A percentile compares a stretch with the other conserved stretches of the same genome.
Conservation (phyloP, 2,113 vertebrate genomes). For the Labeo rohita region DNA sequence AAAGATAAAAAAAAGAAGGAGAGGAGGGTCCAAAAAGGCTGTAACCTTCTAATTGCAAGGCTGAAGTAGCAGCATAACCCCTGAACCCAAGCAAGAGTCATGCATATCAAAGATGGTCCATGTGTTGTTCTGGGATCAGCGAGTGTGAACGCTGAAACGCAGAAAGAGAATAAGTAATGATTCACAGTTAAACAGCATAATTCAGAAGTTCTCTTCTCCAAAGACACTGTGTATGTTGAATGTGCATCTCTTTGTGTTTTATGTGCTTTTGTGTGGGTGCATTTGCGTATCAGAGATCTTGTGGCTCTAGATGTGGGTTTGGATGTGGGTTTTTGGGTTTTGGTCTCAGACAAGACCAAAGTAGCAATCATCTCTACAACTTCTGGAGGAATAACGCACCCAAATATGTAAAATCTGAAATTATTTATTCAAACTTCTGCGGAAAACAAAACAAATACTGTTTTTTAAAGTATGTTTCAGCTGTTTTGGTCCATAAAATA, state of each 20-base stretch:
- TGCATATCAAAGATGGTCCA: conserved; percentile 64
- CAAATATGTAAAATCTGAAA: background rate
- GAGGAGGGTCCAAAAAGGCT: conserved; percentile 16
- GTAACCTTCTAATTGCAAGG: background rate
- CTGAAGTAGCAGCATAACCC: background rate
- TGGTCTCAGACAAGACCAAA: background rate
- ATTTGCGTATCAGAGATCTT: conserved; percentile 24
- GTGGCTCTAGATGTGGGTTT: background rate
- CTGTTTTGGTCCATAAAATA: background rate
- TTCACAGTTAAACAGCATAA: conserved; percentile 54
- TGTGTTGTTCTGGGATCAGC: conserved; percentile 56
- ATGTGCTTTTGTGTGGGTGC: background rate
- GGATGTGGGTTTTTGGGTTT: background rate
- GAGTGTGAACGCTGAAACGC: conserved; percentile 41
- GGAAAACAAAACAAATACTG: background rate
- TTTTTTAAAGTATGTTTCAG: background rate
- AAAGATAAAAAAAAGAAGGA: conserved; percentile 16
- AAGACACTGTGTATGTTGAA: background rate
- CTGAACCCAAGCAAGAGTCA: conserved; percentile 38
- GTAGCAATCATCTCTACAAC: background rate
- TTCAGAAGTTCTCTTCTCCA: conserved; percentile 51
- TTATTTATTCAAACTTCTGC: background rate
- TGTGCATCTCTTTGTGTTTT: background rate
- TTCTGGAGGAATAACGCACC: background rate
- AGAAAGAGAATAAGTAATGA: conserved; percentile 56